phyloP scores from a whole-genome alignment of 1,140 invertebrate genomes.

The Mamestra configurata region DNA sequence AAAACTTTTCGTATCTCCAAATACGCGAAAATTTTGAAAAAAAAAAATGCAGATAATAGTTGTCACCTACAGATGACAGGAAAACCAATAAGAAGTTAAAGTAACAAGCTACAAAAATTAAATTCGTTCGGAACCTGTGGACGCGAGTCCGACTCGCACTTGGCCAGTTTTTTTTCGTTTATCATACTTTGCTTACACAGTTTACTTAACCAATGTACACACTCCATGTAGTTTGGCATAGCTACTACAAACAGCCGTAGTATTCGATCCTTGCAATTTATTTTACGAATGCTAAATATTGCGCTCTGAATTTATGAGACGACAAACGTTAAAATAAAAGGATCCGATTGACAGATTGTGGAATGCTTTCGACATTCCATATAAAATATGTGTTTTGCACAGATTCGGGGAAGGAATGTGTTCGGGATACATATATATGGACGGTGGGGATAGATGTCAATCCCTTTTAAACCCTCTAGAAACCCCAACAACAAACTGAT shows the following conservation, averaged over 20 bases:
- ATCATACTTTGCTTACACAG: too few relatives aligned
- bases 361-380: constrained; percentile 22
- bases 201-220: background rate
- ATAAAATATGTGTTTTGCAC: background rate
- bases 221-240: background rate
- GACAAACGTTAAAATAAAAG: constrained; percentile 29
- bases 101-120: too few relatives aligned
- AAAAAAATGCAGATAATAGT: too few relatives aligned
- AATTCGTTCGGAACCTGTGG: too few relatives aligned
- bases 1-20: too few relatives aligned
- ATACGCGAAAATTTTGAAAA: too few relatives aligned
- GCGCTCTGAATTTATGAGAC: constrained; percentile 38
- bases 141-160: too few relatives aligned
- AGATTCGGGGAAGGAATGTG: background rate
- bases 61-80: too few relatives aligned
- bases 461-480: background rate
- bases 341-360: constrained; percentile 17
- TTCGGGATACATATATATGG: background rate
- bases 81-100: too few relatives aligned
- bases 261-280: constrained; percentile 31
- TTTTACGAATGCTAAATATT: constrained; percentile 34
- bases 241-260: constrained; percentile 40
- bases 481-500: background rate
- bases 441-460: background rate
- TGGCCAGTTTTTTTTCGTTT: too few relatives aligned